These are phyloP conservation scores for Stratiomys singularior DNA, from an alignment of 2,888 invertebrate genomes.

Conservation along the genomic window DNA sequence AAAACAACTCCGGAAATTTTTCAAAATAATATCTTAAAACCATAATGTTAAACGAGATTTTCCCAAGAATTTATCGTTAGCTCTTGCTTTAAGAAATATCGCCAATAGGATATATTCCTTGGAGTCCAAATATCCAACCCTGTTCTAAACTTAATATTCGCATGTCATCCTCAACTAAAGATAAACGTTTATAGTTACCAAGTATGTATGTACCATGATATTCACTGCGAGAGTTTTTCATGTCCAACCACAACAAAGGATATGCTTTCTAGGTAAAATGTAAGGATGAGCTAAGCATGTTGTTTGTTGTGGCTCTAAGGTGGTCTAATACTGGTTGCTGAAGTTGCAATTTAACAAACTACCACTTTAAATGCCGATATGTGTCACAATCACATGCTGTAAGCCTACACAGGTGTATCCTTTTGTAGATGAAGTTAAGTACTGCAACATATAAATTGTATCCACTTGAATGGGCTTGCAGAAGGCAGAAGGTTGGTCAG, in stretches of 20 bases:
- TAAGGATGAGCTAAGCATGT: conserved; percentile 22
- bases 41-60: too few species aligned
- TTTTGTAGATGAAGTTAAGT: neutral
- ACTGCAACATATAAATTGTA: neutral
- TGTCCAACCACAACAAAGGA: conserved; percentile 40
- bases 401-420: neutral
- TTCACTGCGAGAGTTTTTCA: conserved; percentile 31
- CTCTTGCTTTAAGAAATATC: too few species aligned
- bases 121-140: too few species aligned
- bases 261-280: neutral
- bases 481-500: neutral
- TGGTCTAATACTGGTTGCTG: conserved; percentile 3
- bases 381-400: conserved; percentile 48
- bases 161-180: too few species aligned
- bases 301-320: conserved; percentile 37
- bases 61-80: too few species aligned
- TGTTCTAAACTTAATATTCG: too few species aligned
- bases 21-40: too few species aligned
- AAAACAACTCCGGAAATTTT: too few species aligned
- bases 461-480: neutral
- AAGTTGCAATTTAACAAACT: conserved; percentile 48
- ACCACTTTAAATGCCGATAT: conserved; percentile 49
- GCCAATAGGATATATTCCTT: too few species aligned
- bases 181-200: too few species aligned
- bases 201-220: conserved; percentile 1